Percentiles rank a stretch among this genome's conserved stretches.
Conservation (phyloP, 2,797 vertebrate species). For the Gephyroberyx darwinii region DNA sequence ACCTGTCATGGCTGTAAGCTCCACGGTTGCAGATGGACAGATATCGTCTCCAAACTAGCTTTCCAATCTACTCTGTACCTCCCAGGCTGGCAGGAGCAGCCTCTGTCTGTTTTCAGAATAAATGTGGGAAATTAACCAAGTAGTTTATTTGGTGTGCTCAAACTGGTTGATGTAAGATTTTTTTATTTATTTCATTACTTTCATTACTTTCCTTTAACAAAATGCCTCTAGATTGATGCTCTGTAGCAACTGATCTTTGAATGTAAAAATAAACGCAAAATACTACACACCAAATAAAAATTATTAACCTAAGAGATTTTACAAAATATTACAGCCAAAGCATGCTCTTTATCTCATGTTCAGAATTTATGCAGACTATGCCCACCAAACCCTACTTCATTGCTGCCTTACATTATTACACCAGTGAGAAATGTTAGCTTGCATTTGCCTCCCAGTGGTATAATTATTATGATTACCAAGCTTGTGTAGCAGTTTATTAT, state of each 20-base stretch:
- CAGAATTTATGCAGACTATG: not conserved
- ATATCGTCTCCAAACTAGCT: constrained; percentile 77
- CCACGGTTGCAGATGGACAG: constrained; percentile 73
- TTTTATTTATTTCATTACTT: not conserved
- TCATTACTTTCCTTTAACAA: too few species aligned
- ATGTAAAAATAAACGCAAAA: not conserved
- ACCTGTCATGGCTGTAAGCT: constrained; percentile 81
- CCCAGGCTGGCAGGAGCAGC: constrained; percentile 41
- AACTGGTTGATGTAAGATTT: too few species aligned
- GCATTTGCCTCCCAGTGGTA: constrained; percentile 67
- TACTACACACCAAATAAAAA: not conserved
- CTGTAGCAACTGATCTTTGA: too few species aligned
- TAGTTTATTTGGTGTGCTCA: not conserved
- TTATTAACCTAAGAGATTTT: not conserved
- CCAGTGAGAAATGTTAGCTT: constrained; percentile 51
- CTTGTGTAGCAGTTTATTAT: constrained; percentile 67
- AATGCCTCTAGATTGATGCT: too few species aligned
- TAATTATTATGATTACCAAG: constrained; percentile 73
- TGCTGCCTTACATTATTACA: constrained; percentile 27
- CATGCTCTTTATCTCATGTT: constrained; percentile 1
- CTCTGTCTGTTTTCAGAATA: constrained; percentile 34
- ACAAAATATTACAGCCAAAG: constrained; percentile 6
- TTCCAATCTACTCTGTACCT: constrained; percentile 59
- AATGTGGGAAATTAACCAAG: constrained; percentile 47
- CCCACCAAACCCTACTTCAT: constrained; percentile 46